Percentiles rank a stretch among this genome's conserved stretches.
Conservation (phyloP, 2,113 vertebrate species). For the Archilochus colubris region DNA sequence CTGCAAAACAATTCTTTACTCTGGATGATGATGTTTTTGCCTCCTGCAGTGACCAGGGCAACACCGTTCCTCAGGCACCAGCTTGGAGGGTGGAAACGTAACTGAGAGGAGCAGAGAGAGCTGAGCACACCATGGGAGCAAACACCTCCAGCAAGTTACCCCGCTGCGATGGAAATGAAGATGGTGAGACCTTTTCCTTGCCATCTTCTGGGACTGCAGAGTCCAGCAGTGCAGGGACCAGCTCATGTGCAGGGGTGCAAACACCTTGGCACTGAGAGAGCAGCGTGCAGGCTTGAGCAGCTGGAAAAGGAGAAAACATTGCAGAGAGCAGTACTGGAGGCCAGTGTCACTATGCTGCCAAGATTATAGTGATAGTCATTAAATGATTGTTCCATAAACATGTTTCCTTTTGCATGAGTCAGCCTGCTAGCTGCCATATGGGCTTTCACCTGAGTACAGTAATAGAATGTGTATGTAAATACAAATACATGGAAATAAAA, state of each 20-base stretch:
- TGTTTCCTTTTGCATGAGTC: conserved; percentile 3
- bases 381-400: conserved; percentile 19
- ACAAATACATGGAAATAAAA: background rate
- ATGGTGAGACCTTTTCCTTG: conserved; percentile 80
- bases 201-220: background rate
- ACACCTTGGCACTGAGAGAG: background rate
- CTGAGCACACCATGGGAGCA: conserved; percentile 84
- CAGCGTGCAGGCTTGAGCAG: background rate
- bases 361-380: background rate
- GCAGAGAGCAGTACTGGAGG: background rate
- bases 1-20: background rate
- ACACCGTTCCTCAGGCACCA: rapidly evolving
- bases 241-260: rapidly evolving
- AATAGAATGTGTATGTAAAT: background rate
- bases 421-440: conserved; percentile 17
- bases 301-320: background rate
- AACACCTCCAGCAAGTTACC: conserved; percentile 88
- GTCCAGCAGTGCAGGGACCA: background rate
- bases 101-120: background rate
- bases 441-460: background rate
- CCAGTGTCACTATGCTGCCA: background rate
- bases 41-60: background rate
- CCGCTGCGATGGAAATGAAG: conserved; percentile 77
- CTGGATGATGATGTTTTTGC: background rate
- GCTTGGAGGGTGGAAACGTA: background rate